phyloP scores from a whole-genome alignment of 2,113 vertebrate genomes.

The Cyprinodon tularosa region DNA sequence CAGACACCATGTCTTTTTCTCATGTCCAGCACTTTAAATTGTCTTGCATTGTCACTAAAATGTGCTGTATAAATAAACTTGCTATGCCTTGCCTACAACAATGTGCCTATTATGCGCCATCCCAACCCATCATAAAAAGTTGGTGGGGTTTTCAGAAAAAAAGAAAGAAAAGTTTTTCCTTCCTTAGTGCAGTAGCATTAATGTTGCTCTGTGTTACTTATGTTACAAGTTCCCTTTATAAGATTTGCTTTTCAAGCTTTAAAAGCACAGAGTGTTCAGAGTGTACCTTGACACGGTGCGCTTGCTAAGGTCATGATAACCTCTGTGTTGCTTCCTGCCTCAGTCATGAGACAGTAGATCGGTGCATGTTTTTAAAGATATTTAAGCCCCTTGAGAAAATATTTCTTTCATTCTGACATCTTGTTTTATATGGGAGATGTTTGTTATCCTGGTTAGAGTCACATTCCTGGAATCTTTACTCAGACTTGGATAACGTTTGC shows the following conservation, averaged over 20 bases:
- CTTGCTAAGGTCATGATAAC: neutral
- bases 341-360: too few relatives aligned
- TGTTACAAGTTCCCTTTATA: neutral
- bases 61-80: too few relatives aligned
- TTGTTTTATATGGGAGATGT: neutral
- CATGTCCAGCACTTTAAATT: too few relatives aligned
- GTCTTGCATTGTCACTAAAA: too few relatives aligned
- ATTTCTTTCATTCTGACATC: neutral
- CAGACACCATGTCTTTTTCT: too few relatives aligned
- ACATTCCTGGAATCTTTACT: constrained; percentile 1
- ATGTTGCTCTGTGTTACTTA: too few relatives aligned
- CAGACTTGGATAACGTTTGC: neutral
- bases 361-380: neutral
- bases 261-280: neutral
- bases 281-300: neutral
- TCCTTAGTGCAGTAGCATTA: neutral
- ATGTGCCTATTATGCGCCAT: too few relatives aligned
- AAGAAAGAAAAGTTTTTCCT: too few relatives aligned
- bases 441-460: constrained; percentile 10
- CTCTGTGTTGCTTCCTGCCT: neutral
- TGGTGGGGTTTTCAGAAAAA: too few relatives aligned
- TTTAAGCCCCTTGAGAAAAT: neutral
- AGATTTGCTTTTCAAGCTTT: neutral
- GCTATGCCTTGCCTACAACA: too few relatives aligned
- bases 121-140: too few relatives aligned